Evolutionary conservation across 2,888 invertebrate species (phyloP).

Genomic region (Ornithoptera priamus): DNA sequence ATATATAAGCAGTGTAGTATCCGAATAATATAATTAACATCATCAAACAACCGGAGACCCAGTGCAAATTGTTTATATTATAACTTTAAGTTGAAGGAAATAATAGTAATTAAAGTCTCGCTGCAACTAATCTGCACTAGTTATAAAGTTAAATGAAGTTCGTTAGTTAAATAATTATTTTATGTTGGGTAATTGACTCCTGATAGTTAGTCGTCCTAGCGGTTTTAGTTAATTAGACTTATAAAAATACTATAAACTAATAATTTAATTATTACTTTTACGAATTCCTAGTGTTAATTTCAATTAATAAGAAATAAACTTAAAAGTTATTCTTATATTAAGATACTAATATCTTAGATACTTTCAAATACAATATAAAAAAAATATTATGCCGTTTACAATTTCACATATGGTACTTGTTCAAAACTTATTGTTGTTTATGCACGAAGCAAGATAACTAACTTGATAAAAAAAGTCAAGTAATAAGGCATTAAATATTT

Average conservation of each 20-base stretch:
- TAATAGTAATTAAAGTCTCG: conserved; percentile 26
- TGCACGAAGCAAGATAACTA: too few species aligned
- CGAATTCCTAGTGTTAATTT: too few species aligned
- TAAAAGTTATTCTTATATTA: too few species aligned
- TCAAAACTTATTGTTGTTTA: too few species aligned
- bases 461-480: too few species aligned
- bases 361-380: too few species aligned
- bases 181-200: conserved; percentile 4
- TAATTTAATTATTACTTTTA: too few species aligned
- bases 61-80: conserved; percentile 31
- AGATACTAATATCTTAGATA: too few species aligned
- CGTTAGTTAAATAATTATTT: conserved; percentile 8
- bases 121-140: conserved; percentile 22
- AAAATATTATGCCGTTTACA: too few species aligned
- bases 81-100: conserved; percentile 26
- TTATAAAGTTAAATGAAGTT: conserved; percentile 22
- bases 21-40: conserved; percentile 24
- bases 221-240: conserved; percentile 6
- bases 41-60: conserved; percentile 29
- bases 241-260: not conserved
- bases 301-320: too few species aligned
- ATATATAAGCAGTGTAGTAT: not conserved
- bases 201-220: not conserved
- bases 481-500: too few species aligned
- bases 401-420: too few species aligned